Base-by-base conservation (phyloP, 2,113 vertebrate species). In the Crotophaga sulcirostris region DNA sequence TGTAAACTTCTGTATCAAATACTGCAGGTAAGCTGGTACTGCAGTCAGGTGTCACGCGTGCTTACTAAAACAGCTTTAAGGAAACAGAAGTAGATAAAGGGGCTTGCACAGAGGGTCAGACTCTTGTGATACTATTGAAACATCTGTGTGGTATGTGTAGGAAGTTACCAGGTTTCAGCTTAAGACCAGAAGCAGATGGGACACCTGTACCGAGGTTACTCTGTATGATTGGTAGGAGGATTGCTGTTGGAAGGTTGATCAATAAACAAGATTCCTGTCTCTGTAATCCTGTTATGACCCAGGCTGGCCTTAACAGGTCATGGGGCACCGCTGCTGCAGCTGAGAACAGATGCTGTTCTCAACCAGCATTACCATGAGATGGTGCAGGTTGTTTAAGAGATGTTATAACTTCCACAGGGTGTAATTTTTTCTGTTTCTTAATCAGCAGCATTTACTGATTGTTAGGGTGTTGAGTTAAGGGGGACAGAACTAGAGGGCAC, bases 121-220 rank as follows among this genome's bases (percentile, higher is more conserved):
- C 18, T 59, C 1, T 49, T 89, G 33, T 3, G 3, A 13, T 28
- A 45, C 13, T n/a, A 54, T 20, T 17, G 26, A 88, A 83, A 83
- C 15, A 4, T 51, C 42, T 55, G 0, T 0, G 1, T 33, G n/a
- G 52, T 40, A 17, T 45, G 23, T 49, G 5, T 45, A 45, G 84
- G 77, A 84, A 84, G 74, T 40, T 26, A 14, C 34, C 16, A 15
- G 36, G 66, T 75, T 84, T 83, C 79, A 66, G 51, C 10, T 69
- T 58, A 25, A 58, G 55, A 59, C 74, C 40, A 28, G 87, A 60
- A 79, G 73, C 63, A 49, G 40, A 26, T 60, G 38, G 47, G 59
- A 14, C 40, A 45, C 26, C 33, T 51, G 40, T 44, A 47, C 38
- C 29, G 33, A 59, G 66, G 44, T 90, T 75, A 16, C 20, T 40